Conservation (phyloP, 2,888 invertebrate species). For the Tetanocera ferruginea region DNA sequence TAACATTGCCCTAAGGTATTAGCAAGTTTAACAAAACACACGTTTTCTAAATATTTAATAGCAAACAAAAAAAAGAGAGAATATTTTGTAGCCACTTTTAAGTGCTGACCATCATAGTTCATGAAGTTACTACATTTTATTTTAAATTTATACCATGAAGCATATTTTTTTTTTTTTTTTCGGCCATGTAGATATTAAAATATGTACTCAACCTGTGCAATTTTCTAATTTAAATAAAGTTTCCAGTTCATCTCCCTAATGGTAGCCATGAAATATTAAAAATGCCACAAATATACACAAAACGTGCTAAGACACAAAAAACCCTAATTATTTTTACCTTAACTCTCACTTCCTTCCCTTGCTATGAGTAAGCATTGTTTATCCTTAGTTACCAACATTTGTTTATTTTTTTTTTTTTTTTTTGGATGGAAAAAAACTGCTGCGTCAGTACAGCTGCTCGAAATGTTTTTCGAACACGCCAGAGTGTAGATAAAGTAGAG, state of each 20-base stretch:
- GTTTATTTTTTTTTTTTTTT: too few species aligned
- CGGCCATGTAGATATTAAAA: too few species aligned
- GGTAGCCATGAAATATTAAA: constrained; percentile 10
- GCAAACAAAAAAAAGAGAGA: too few species aligned
- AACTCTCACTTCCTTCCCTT: neutral
- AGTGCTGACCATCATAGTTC: too few species aligned
- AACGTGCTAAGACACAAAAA: constrained; percentile 11
- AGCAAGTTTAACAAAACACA: too few species aligned
- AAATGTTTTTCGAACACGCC: neutral
- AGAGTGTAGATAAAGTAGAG: neutral
- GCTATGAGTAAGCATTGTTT: neutral
- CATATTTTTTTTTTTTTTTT: too few species aligned
- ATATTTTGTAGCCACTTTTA: too few species aligned
- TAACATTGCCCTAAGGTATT: too few species aligned
- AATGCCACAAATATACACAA: constrained; percentile 11
- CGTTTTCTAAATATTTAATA: too few species aligned
- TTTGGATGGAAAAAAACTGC: neutral
- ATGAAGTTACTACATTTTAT: too few species aligned
- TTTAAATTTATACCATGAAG: too few species aligned
- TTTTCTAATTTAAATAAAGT: constrained; percentile 18
- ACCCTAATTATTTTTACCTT: constrained; percentile 10
- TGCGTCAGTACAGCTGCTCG: neutral
- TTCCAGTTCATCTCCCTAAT: neutral
- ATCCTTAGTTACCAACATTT: neutral
- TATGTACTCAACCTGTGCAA: neutral